Evolutionary conservation across 2,113 vertebrate genomes (phyloP), one percentile per base, ranked within the genome.

Genomic region (Neolamprologus falcicula): DNA sequence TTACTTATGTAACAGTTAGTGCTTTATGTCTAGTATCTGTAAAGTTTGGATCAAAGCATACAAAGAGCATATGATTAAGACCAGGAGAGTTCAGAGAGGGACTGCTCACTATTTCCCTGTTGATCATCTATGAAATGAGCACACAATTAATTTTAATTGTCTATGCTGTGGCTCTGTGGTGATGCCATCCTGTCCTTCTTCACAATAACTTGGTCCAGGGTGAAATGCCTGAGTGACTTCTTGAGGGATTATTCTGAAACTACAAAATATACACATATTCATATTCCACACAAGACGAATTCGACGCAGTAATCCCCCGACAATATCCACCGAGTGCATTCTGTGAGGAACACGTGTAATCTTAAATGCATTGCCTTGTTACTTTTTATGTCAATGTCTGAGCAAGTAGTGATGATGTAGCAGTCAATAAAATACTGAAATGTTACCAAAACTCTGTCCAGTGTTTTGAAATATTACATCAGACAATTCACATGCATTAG

Each of bases 261-360:
- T 24, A 42, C 37, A 14, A 71, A 2, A 14, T 9, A 0, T 42
- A 24, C 12, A 71, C 12, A 26, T 42, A 42, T 71, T 71, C 37
- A 71, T 16, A 14, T 42, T 42, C 35, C 66, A 24, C 37, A 42
- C 37, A 71, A 71, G 66, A 71, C 0, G 7, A 40, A 21, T 40
- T 12, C 1, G 10, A 35, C 4, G 1, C 7, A 37, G 33, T 71
- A 42, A 42, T 71, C 66, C n/a, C n/a, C 21, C 0, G 37, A 71
- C 37, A 16, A 71, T 24, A 71, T 26, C 21, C 37, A 71, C 66
- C 3, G 5, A 40, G 37, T 42, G 66, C 12, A 71, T 9, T 71
- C 2, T 71, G 66, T 24, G n/a, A 71, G n/a, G 35, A 71, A 24
- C 66, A 14, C 35, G 35, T 42, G 35, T 10, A 24, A 71, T 71